Conservation (phyloP, 2,797 vertebrate genomes). For the Sphenodon punctatus region DNA sequence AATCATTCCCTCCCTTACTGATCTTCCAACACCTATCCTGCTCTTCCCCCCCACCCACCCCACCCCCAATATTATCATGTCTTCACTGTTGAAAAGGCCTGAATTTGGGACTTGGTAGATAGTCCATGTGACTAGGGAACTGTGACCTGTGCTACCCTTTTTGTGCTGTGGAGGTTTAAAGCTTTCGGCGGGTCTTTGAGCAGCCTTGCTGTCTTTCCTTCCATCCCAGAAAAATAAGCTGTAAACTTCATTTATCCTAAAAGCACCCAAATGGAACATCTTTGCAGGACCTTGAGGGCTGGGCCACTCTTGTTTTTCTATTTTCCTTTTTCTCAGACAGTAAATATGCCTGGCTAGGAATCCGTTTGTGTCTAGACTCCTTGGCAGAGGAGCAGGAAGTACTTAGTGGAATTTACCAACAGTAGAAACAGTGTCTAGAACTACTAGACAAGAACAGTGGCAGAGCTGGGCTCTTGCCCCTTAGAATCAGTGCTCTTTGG, state of each 20-base stretch:
- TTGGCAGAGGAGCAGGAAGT: not conserved
- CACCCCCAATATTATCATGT: not conserved
- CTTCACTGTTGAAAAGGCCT: not conserved
- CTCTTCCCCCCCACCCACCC: not conserved
- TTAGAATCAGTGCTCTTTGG: not conserved
- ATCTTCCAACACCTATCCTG: no score
- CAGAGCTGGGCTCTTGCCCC: accelerated
- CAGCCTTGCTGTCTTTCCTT: no score
- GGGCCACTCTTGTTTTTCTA: not conserved
- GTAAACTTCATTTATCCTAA: no score
- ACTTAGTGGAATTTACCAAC: not conserved
- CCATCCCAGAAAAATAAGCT: no score
- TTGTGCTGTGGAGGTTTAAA: no score
- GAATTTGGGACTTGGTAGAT: accelerated
- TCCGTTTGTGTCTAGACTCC: not conserved
- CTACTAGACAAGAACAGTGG: not conserved
- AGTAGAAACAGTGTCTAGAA: accelerated
- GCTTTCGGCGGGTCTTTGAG: no score
- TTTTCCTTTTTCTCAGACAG: constrained; percentile 15
- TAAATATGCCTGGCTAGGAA: not conserved
- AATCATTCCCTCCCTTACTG: not conserved
- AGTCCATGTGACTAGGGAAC: accelerated
- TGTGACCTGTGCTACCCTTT: no score
- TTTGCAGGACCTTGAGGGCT: not conserved
- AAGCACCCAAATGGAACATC: no score